Evolutionary conservation across 2,797 vertebrate species (phyloP).

Genomic region (Brachyalestes nurse): DNA sequence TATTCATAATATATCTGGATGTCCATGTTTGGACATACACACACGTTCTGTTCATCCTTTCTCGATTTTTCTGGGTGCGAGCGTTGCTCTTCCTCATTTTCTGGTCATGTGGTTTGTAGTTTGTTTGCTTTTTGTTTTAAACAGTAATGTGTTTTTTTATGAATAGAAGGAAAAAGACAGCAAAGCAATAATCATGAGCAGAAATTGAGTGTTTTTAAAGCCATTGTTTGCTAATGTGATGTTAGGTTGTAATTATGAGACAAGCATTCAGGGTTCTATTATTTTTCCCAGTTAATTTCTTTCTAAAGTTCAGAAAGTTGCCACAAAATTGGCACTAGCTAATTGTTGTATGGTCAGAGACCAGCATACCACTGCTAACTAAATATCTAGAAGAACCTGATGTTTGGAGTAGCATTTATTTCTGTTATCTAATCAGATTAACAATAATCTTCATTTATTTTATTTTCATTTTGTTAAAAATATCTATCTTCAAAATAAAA

Average conservation of each 20-base stretch:
- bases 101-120: constrained; percentile 47
- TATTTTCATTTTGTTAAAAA: background rate
- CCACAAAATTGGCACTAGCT: constrained; percentile 1
- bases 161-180: constrained; percentile 41
- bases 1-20: background rate
- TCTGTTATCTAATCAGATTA: background rate
- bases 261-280: constrained; percentile 15
- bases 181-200: constrained; percentile 76
- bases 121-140: constrained; percentile 40
- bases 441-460: background rate
- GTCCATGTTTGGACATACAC: constrained; percentile 1
- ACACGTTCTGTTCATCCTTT: constrained; percentile 22
- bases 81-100: constrained; percentile 18
- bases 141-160: background rate
- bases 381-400: background rate
- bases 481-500: background rate
- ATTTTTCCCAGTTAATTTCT: background rate
- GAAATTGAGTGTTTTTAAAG: constrained; percentile 69
- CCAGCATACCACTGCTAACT: background rate
- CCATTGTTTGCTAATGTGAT: constrained; percentile 69
- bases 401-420: background rate
- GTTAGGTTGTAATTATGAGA: constrained; percentile 49
- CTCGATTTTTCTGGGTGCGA: constrained; percentile 42
- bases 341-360: background rate
- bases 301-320: background rate